Evolutionary conservation across 1,140 invertebrate species (phyloP).

Genomic region (Ganaspis sp.): DNA sequence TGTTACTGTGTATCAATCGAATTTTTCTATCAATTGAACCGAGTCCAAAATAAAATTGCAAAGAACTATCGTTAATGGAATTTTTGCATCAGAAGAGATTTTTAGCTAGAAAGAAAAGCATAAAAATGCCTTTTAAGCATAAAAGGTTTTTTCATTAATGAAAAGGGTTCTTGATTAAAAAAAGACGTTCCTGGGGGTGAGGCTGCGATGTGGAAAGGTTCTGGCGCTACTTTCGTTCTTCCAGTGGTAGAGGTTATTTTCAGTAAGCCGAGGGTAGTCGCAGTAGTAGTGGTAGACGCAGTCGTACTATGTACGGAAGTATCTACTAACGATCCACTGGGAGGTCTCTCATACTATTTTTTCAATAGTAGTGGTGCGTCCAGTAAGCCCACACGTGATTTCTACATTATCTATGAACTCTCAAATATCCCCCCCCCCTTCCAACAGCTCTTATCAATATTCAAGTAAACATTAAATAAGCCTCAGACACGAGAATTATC

Average conservation of each 20-base stretch:
- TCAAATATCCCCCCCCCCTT: not conserved
- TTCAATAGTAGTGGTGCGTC: not conserved
- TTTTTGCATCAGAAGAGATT: not conserved
- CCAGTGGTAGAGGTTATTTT: not conserved
- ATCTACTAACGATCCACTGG: slow-evolving; percentile 22
- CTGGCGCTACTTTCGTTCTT: not conserved
- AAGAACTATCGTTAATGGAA: slow-evolving; percentile 16
- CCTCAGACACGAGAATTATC: not conserved
- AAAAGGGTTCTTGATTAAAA: not conserved
- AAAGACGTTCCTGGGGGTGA: not conserved
- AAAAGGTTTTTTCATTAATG: not conserved
- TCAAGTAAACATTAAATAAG: not conserved
- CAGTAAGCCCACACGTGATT: not conserved
- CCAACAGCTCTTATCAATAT: not conserved
- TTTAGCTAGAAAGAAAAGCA: not conserved
- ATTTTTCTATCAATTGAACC: too few relatives aligned
- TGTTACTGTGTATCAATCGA: too few relatives aligned
- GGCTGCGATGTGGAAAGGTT: not conserved
- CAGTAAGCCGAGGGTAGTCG: not conserved
- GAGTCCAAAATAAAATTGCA: slow-evolving; percentile 38
- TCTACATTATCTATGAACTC: not conserved
- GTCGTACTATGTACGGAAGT: slow-evolving; percentile 18
- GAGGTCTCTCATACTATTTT: not conserved
- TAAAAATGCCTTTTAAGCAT: not conserved
- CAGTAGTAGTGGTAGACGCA: slow-evolving; percentile 2